Conservation (phyloP, 2,113 vertebrate species). For the Brachionichthys hirsutus region DNA sequence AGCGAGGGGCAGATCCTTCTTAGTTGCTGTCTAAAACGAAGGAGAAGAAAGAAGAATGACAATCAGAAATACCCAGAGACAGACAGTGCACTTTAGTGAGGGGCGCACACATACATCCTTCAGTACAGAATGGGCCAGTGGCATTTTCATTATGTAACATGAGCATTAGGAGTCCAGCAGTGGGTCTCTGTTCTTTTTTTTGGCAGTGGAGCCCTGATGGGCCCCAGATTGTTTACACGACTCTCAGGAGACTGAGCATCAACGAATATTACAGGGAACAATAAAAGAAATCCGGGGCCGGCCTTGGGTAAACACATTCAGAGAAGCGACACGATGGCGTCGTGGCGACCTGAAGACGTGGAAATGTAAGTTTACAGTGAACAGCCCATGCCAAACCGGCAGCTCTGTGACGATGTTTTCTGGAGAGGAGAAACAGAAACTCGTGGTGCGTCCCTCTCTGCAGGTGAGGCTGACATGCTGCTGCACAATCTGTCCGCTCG, state of each 20-base stretch:
- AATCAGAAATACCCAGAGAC: constrained; percentile 8
- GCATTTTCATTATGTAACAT: constrained; percentile 64
- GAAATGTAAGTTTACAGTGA: constrained; percentile 28
- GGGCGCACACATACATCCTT: neutral
- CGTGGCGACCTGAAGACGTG: constrained; percentile 30
- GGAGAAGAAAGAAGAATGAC: constrained; percentile 23
- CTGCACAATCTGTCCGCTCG: no score
- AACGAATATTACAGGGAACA: constrained; percentile 39
- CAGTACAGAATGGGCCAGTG: constrained; percentile 22
- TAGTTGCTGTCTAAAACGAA: constrained; percentile 49
- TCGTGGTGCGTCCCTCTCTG: constrained; percentile 8
- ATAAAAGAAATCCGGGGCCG: constrained; percentile 50
- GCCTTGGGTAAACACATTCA: constrained; percentile 61
- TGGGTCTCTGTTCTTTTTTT: constrained; percentile 60
- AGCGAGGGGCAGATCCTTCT: constrained; percentile 26
- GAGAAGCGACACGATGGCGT: constrained; percentile 31
- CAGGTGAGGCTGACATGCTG: constrained; percentile 37
- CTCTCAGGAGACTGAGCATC: constrained; percentile 48
- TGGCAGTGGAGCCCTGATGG: constrained; percentile 44
- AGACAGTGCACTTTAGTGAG: constrained; percentile 19
- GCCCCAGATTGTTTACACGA: constrained; percentile 64
- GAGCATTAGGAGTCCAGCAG: constrained; percentile 42
- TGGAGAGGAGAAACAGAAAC: constrained; percentile 44
- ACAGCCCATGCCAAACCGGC: constrained; percentile 7
- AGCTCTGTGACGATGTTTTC: neutral